Evolutionary conservation across 2,888 invertebrate species (phyloP).

Genomic region (Aplocera efformata): DNA sequence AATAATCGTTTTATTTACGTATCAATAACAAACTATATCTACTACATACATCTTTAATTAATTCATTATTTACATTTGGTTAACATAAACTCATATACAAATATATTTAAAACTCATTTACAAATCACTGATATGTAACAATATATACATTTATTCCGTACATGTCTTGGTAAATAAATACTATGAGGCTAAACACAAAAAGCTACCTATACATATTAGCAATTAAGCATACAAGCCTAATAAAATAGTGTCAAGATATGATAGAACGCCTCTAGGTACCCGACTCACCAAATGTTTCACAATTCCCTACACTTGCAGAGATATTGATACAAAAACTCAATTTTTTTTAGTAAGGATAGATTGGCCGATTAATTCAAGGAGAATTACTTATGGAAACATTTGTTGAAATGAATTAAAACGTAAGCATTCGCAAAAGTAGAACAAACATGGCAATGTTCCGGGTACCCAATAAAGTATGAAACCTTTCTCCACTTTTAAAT

Average conservation of each 20-base stretch:
- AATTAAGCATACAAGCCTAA: slow-evolving; percentile 8
- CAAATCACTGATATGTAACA: slow-evolving; percentile 60
- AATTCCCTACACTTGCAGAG: too few relatives aligned
- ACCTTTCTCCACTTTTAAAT: too few relatives aligned
- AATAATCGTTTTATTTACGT: slow-evolving; percentile 22
- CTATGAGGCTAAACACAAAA: slow-evolving; percentile 35
- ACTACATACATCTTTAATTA: slow-evolving; percentile 19
- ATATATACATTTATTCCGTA: slow-evolving; percentile 50
- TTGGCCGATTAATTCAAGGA: too few relatives aligned
- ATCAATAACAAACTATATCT: slow-evolving; percentile 7
- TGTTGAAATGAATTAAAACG: too few relatives aligned
- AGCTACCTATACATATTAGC: slow-evolving; percentile 34
- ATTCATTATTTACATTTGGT: slow-evolving; percentile 26
- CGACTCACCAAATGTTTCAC: too few relatives aligned
- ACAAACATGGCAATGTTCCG: too few relatives aligned
- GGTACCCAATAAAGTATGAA: too few relatives aligned
- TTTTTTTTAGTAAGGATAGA: too few relatives aligned
- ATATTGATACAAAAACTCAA: too few relatives aligned
- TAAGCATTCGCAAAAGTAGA: too few relatives aligned
- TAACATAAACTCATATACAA: slow-evolving; percentile 38
- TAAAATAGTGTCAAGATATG: neutral
- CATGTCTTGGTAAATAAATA: slow-evolving; percentile 43
- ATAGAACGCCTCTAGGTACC: too few relatives aligned
- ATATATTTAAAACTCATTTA: slow-evolving; percentile 39
- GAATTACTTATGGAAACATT: too few relatives aligned